phyloP scores from a whole-genome alignment of 1,140 invertebrate species.

The Aethina tumida region DNA sequence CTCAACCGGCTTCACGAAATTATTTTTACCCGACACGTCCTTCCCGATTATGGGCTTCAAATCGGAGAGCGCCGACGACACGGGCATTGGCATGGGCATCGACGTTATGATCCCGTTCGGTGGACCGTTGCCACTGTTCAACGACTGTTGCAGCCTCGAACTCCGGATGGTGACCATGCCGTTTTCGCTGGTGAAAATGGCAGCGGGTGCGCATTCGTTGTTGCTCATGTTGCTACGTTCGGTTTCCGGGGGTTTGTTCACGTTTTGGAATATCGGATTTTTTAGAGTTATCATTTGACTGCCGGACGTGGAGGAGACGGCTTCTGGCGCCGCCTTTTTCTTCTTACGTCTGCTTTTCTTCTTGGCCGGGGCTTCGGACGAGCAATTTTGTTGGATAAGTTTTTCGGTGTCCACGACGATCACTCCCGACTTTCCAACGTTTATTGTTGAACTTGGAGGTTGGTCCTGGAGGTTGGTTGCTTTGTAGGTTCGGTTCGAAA shows the following conservation, averaged over 20 bases:
- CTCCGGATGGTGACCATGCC: constrained; percentile 75
- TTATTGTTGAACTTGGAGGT: constrained; percentile 18
- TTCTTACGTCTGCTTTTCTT: constrained; percentile 53
- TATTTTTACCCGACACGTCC: not conserved
- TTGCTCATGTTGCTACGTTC: constrained; percentile 4
- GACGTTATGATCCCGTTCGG: constrained; percentile 6
- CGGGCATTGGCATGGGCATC: constrained; percentile 7
- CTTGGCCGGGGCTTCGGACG: constrained; percentile 9
- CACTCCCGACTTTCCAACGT: constrained; percentile 43
- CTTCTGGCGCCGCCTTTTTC: constrained; percentile 38
- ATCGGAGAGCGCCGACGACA: constrained; percentile 18
- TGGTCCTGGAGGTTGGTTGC: constrained; percentile 34
- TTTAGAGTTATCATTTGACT: constrained; percentile 56
- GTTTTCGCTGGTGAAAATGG: constrained; percentile 60
- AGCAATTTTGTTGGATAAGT: constrained; percentile 32
- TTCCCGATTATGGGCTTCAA: constrained; percentile 9
- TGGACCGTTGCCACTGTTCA: constrained; percentile 18
- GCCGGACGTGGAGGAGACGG: constrained; percentile 11
- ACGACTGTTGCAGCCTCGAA: constrained; percentile 37
- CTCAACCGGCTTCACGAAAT: constrained; percentile 2
- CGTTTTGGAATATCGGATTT: constrained; percentile 58
- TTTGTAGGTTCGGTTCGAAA: constrained; percentile 37
- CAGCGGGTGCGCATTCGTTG: constrained; percentile 41
- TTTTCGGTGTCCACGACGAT: constrained; percentile 56
- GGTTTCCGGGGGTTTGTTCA: constrained; percentile 16